Evolutionary conservation across 2,888 invertebrate species (phyloP).

Genomic region (Stenchaetothrips biformis): DNA sequence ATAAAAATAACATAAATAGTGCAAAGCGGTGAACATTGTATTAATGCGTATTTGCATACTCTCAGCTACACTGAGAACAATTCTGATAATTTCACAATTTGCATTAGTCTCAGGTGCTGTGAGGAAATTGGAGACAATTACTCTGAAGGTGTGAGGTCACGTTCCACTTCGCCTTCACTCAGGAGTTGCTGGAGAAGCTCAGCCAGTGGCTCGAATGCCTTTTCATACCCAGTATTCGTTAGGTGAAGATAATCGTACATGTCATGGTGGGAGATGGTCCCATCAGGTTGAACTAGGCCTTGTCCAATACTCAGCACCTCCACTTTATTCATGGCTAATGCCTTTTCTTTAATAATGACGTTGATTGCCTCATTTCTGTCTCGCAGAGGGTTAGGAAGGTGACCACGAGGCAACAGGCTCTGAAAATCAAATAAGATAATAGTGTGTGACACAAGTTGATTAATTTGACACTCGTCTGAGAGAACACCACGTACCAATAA

Average conservation of each 20-base stretch:
- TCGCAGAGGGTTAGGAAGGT: slow-evolving; percentile 74
- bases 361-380: slow-evolving; percentile 74
- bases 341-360: slow-evolving; percentile 59
- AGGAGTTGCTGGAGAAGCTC: slow-evolving; percentile 73
- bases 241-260: slow-evolving; percentile 89
- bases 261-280: slow-evolving; percentile 80
- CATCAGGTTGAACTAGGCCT: slow-evolving; percentile 70
- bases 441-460: slow-evolving; percentile 25
- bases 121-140: slow-evolving; percentile 42
- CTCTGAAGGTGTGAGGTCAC: slow-evolving; percentile 68
- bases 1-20: not conserved
- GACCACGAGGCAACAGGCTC: slow-evolving; percentile 84
- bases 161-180: slow-evolving; percentile 68
- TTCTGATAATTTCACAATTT: not conserved
- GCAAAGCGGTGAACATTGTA: not conserved
- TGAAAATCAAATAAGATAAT: slow-evolving; percentile 47
- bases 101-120: not conserved
- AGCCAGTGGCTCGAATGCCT: slow-evolving; percentile 79
- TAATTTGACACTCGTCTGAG: slow-evolving; percentile 6
- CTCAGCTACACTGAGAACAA: not conserved
- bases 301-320: slow-evolving; percentile 76
- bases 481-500: slow-evolving; percentile 61
- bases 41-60: not conserved
- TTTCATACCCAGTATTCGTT: slow-evolving; percentile 79
- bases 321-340: slow-evolving; percentile 58